A percentile compares a stretch with the other conserved stretches of the same genome.
Conservation (phyloP, 2,888 invertebrate species). For the Argynnis bischoffii region DNA sequence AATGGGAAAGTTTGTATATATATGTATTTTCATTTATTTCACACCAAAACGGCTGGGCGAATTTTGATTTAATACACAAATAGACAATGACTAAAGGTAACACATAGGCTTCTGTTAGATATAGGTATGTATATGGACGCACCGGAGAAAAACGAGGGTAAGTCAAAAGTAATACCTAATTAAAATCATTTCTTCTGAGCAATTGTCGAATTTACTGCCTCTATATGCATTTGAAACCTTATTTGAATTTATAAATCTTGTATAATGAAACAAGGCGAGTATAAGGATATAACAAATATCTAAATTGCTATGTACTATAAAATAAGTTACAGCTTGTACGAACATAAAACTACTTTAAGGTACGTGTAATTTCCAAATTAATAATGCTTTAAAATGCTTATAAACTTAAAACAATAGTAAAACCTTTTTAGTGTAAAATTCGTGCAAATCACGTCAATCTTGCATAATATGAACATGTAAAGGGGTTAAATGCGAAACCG, state of each 20-base stretch:
- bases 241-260: neutral
- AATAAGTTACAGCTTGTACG: neutral
- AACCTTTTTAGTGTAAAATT: conserved; percentile 23
- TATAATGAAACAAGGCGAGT: neutral
- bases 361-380: conserved; percentile 1
- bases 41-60: too few species aligned
- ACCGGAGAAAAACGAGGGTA: too few species aligned
- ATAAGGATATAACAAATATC: neutral
- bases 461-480: conserved; percentile 2
- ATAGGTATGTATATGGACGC: too few species aligned
- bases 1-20: too few species aligned
- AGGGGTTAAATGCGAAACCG: conserved; percentile 20
- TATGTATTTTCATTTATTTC: too few species aligned
- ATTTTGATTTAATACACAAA: too few species aligned
- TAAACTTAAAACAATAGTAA: conserved; percentile 14
- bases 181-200: too few species aligned
- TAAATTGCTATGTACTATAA: neutral
- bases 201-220: too few species aligned
- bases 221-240: too few species aligned
- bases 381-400: conserved; percentile 6
- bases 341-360: neutral
- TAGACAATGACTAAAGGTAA: too few species aligned
- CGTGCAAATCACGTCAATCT: conserved; percentile 16
- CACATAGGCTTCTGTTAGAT: too few species aligned
- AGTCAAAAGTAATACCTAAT: too few species aligned